Evolutionary conservation across 2,888 invertebrate species (phyloP).

Genomic region (Atethmia centrago): DNA sequence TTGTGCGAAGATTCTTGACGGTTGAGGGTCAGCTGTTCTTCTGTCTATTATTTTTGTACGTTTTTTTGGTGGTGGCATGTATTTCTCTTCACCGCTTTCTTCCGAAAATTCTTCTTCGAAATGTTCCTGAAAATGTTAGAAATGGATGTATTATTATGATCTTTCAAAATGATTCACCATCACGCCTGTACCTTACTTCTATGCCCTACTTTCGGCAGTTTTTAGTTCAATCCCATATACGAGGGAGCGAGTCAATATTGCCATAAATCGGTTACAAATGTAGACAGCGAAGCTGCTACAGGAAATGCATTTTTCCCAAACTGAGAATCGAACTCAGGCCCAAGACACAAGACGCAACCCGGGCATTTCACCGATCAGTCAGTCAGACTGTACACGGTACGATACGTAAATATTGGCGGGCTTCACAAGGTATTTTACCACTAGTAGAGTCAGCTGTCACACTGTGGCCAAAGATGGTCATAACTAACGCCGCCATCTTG

Average conservation of each 20-base stretch:
- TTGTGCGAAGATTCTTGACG: slow-evolving; percentile 42
- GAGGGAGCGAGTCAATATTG: background rate
- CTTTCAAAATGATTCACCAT: background rate
- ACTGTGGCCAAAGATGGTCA: background rate
- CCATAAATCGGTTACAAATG: background rate
- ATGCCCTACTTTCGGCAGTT: background rate
- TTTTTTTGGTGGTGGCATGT: slow-evolving; percentile 27
- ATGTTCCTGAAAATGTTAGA: slow-evolving; percentile 14
- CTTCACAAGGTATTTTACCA: background rate
- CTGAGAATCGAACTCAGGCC: background rate
- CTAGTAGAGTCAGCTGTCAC: background rate
- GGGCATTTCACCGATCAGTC: background rate
- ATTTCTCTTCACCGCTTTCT: slow-evolving; percentile 38
- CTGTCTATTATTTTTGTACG: background rate
- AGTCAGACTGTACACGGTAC: background rate
- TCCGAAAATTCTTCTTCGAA: slow-evolving; percentile 37
- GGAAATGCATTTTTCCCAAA: background rate
- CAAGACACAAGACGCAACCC: background rate
- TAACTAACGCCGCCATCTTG: background rate
- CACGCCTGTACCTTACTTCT: no score
- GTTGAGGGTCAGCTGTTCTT: background rate
- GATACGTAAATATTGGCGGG: background rate
- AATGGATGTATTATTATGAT: background rate
- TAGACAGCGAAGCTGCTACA: background rate
- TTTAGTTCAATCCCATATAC: background rate